Base-by-base conservation (phyloP, 2,113 vertebrate genomes). In the Oncorhynchus nerka region DNA sequence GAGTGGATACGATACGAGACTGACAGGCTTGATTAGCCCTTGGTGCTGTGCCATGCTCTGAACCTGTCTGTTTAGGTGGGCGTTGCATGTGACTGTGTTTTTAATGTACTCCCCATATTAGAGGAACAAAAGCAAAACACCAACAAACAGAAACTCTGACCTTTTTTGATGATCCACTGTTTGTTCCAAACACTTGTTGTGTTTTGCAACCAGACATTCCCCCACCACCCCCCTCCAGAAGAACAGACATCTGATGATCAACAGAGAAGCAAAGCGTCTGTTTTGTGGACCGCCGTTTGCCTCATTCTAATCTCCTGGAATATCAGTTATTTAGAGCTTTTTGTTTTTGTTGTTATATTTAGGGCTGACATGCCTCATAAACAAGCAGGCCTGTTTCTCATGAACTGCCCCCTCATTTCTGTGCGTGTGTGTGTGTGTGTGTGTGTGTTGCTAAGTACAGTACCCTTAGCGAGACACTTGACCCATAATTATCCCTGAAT, bases 121-220 rank as follows among this genome's bases (percentile, higher is more conserved):
- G 80, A 90, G 81, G 73, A 78, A 78, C 39, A 77, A 84, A 85
- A 89, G 83, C 73, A 39, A 39, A 39, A 39, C 73, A 82, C 82
- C 88, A 91, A 95, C 86, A 94, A 91, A 88, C 90, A 89, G 81
- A 90, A 93, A 94, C 89, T 90, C 51, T 55, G 76, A 86, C 90
- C 88, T 87, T 57, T 81, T 90, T 91, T 87, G 75, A 28, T 81
- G 86, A 76, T 82, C 84, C 91, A 81, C 89, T 93, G 93, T 93
- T 95, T 95, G 80, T 91, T 93, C 91, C 90, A 89, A 91, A 88
- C 79, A 82, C 85, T 90, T 93, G 80, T 92, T 85, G 86, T 91
- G 84, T 93, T 94, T 94, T 87, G 84, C 85, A 91, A 91, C 90
- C 85, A 85, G 89, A 78, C 76, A 81, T 75, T 83, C 84, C 81